Base-by-base conservation (phyloP, 2,797 vertebrate species). In the Esox lucius region DNA sequence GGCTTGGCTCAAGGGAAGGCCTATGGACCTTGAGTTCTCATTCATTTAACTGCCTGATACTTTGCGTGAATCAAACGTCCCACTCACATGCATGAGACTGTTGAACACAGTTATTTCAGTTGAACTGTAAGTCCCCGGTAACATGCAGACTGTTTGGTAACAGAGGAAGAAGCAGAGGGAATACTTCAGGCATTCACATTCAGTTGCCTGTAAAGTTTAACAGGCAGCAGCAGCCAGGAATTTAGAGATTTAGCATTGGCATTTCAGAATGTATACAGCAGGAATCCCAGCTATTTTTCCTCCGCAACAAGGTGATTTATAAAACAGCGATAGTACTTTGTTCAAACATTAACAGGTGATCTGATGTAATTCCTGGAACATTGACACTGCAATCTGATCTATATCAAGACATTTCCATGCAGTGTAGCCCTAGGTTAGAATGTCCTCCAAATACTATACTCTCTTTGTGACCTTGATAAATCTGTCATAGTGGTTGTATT, bases 191-290 rank as follows among this genome's bases (percentile, higher is more conserved):
- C 68, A 71, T 85, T 78, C 86, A 70, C 74, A 73, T 83, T 68
- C 15, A 46, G 49, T 87, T 88, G 84, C 86, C 83, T 86, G 81
- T 83, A 81, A 87, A 89, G 51, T 80, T 87, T 83, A 85, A 82
- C 81, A 74, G 78, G 79, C 26, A 71, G 33, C 77, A 75, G 78
- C 76, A 82, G 83, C 71, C 73, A 81, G 88, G 87, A 90, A 91
- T 93, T 87, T 78, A 77, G 82, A 83, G 86, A 91, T 90, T 90
- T 79, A 80, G 79, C 85, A 76, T 80, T 67, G 81, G 70, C 77
- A 22, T 83, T 77, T 79, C 78, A 51, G 65, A 71, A 65, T 3
- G 26, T 73, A 42, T 79, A 83, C 78, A 75, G 76, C 51, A 74
- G 77, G 76, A 87, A 90, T 91, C 80, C 77, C 80, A 82, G 71